These are phyloP conservation scores for Trachelus tabidus DNA, from an alignment of 2,888 invertebrate species.

Conservation along the genomic window DNA sequence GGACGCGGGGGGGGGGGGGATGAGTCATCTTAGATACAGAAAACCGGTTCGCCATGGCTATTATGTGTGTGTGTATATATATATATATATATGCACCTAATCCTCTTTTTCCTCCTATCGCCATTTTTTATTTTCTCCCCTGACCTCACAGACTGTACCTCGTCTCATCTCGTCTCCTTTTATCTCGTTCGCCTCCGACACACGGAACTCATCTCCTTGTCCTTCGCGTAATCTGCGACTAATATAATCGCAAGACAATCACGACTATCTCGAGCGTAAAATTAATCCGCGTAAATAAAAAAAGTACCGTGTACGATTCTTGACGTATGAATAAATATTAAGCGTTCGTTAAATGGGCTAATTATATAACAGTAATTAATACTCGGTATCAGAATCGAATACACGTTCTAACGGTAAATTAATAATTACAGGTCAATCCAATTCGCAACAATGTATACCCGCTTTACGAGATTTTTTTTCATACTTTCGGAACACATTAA, in stretches of 20 bases:
- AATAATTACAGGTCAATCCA: not conserved
- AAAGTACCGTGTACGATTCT: not conserved
- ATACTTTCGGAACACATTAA: not conserved
- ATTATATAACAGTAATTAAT: not conserved
- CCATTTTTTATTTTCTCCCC: conserved; percentile 14
- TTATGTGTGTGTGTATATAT: too few relatives aligned
- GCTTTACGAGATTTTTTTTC: too few relatives aligned
- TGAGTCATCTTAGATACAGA: conserved; percentile 64
- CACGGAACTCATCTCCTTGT: not conserved
- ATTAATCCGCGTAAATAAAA: not conserved
- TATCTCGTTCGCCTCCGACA: not conserved
- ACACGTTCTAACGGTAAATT: not conserved
- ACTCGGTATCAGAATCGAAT: not conserved
- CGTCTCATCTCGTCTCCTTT: conserved; percentile 18
- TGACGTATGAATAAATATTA: not conserved
- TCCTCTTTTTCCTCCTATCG: conserved; percentile 18
- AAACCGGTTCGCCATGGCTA: conserved; percentile 60
- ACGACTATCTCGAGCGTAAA: not conserved
- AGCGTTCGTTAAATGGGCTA: not conserved
- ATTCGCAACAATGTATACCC: not conserved
- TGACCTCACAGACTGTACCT: conserved; percentile 31
- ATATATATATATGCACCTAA: not conserved
- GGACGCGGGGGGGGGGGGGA: conserved; percentile 35
- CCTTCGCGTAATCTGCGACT: too few relatives aligned
- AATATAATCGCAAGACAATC: too few relatives aligned